These are phyloP conservation scores for Andrena haemorrhoa DNA, from an alignment of 2,888 invertebrate species.

Conservation along the genomic window DNA sequence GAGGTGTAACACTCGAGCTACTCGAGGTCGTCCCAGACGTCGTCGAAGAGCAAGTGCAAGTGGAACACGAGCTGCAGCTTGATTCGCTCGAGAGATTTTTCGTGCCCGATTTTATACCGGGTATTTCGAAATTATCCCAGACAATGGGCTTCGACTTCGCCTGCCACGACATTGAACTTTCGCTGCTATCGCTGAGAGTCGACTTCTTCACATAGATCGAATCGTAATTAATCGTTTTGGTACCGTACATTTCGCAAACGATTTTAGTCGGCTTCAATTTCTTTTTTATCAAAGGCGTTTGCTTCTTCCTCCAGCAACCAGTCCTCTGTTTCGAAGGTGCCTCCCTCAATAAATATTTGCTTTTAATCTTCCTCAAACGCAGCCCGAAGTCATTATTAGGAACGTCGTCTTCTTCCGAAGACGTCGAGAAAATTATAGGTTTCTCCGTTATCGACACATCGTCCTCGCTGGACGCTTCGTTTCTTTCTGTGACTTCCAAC, in stretches of 20 bases:
- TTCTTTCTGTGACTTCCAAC: not conserved
- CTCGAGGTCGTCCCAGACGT: not conserved
- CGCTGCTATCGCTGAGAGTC: constrained; percentile 68
- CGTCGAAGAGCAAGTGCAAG: not conserved
- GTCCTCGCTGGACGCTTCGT: not conserved
- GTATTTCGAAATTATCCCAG: not conserved
- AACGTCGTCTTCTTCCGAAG: not conserved
- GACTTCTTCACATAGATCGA: constrained; percentile 38
- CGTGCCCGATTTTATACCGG: not conserved
- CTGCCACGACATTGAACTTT: not conserved
- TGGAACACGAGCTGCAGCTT: constrained; percentile 19
- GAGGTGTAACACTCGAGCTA: not conserved
- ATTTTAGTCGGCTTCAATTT: constrained; percentile 35
- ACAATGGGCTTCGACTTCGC: not conserved
- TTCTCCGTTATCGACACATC: not conserved
- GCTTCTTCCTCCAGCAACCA: not conserved
- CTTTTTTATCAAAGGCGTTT: not conserved
- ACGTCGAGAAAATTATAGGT: not conserved
- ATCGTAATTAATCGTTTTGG: constrained; percentile 74
- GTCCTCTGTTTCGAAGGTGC: not conserved
- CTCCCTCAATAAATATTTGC: not conserved
- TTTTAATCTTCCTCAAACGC: not conserved
- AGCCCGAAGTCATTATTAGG: not conserved
- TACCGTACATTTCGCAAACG: constrained; percentile 70
- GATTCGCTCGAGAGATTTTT: constrained; percentile 38